Conservation (phyloP, 2,888 invertebrate species). For the Netelia virgata region DNA sequence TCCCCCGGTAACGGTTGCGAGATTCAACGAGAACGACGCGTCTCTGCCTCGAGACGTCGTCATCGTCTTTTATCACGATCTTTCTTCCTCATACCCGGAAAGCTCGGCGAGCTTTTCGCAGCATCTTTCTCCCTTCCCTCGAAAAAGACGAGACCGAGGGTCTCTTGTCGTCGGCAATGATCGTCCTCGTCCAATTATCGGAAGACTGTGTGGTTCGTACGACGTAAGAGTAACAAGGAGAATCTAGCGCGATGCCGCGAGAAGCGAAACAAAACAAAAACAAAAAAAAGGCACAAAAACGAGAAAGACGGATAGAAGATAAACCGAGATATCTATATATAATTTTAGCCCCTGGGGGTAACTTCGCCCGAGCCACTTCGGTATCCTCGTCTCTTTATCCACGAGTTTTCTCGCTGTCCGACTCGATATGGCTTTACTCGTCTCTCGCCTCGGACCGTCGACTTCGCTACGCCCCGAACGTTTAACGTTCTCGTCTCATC, state of each 20-base stretch:
- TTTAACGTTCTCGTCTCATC: conserved; percentile 66
- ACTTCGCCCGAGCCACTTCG: conserved; percentile 14
- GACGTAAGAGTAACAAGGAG: conserved; percentile 9
- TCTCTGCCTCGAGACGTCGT: conserved; percentile 22
- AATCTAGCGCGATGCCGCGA: neutral
- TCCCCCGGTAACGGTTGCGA: neutral
- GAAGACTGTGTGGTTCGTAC: conserved; percentile 18
- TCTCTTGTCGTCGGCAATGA: conserved; percentile 67
- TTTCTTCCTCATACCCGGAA: neutral
- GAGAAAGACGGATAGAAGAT: conserved; percentile 2
- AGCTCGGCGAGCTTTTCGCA: neutral
- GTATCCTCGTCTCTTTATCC: conserved; percentile 45
- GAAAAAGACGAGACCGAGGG: conserved; percentile 32
- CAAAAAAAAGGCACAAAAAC: neutral
- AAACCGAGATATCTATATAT: neutral
- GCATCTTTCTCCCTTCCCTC: neutral
- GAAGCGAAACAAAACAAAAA: too few relatives aligned
- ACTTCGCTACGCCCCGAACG: conserved; percentile 70
- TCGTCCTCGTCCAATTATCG: conserved; percentile 70
- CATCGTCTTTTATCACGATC: conserved; percentile 27
- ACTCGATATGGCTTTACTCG: conserved; percentile 42
- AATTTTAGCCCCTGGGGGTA: conserved; percentile 9
- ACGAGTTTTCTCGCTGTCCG: conserved; percentile 37
- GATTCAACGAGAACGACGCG: neutral
- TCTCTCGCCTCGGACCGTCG: conserved; percentile 60